Base-by-base conservation (phyloP, 2,888 invertebrate genomes). In the Ditula angustiorana region DNA sequence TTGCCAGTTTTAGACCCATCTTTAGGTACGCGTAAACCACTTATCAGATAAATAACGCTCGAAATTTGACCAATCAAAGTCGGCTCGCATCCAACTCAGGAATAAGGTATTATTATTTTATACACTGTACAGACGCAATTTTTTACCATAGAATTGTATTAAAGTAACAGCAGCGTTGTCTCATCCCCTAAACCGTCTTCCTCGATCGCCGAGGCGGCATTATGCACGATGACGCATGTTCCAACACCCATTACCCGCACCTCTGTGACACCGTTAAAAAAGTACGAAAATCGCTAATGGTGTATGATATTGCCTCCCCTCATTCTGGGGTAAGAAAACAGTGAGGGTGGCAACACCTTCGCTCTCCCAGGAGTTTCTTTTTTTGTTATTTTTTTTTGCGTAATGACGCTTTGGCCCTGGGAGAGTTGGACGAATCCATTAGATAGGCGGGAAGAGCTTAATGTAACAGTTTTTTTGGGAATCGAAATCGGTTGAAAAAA, bases 251-350 rank as follows among this genome's bases (percentile, higher is more conserved):
- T 68, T 64, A 61, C 50, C 41, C 24, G 58, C 57, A 63, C 58
- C 87, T 85, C 81, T 87, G 90, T 87, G 90, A 92, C 92, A 90
- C 86, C 88, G 92, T 92, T 91, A 93, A 93, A 92, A 92, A 93
- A 92, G 87, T 90, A 88, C 80, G 86, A 84, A 92, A 92, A 93
- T 92, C 88, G 92, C 90, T 93, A 93, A 93, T 93, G 93, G 93
- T 90, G 92, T 93, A 93, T 93, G 93, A 93, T 94, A 94, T 94
- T 94, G 93, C 93, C 90, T 92, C 92, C 92, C 92, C 86, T 86
- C 76, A 84, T 84, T 86, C 83, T 85, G 78, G 90, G 88, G 90
- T 85, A 90, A 90, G 89, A 86, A 88, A 87, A 87, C 85, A 83
- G 83, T 83, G 77, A 83, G 90, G 91, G 91, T 49, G 37, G 91